These are phyloP conservation scores for Jacana jacana DNA, from an alignment of 2,113 vertebrate genomes.

Conservation along the genomic window DNA sequence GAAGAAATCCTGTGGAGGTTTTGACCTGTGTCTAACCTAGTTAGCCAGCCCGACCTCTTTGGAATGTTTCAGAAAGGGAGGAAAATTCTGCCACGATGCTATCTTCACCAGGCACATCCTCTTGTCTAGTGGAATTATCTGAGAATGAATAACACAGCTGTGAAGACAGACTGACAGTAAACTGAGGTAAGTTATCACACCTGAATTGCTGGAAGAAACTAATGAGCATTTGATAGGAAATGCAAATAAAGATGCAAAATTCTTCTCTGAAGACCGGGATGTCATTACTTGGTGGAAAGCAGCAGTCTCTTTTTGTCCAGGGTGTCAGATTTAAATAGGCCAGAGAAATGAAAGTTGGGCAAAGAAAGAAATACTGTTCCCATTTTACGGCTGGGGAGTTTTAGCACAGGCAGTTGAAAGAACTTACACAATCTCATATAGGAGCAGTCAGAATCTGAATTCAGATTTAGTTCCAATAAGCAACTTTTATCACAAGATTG, in stretches of 20 bases:
- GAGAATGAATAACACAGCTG: not conserved
- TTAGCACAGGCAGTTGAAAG: not conserved
- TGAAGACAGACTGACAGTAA: not conserved
- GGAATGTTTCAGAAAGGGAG: not conserved
- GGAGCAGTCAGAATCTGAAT: not conserved
- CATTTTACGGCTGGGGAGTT: not conserved
- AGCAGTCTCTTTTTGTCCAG: no score
- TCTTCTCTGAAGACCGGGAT: not conserved
- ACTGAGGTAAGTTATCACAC: fast-evolving
- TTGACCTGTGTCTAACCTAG: not conserved
- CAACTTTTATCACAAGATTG: constrained; percentile 7
- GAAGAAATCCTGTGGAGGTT: not conserved
- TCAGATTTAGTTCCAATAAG: constrained; percentile 22
- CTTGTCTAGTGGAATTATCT: not conserved
- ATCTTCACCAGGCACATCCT: not conserved
- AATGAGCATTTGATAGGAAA: not conserved
- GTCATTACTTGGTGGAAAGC: fast-evolving
- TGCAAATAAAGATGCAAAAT: not conserved
- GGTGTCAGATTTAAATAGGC: not conserved
- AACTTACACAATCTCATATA: not conserved
- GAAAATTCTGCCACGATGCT: fast-evolving
- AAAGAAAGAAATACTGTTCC: not conserved
- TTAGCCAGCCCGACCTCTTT: not conserved
- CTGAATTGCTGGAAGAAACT: not conserved
- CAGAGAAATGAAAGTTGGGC: not conserved